Conservation (phyloP, 2,888 invertebrate genomes). For the Glaucopsyche alexis region DNA sequence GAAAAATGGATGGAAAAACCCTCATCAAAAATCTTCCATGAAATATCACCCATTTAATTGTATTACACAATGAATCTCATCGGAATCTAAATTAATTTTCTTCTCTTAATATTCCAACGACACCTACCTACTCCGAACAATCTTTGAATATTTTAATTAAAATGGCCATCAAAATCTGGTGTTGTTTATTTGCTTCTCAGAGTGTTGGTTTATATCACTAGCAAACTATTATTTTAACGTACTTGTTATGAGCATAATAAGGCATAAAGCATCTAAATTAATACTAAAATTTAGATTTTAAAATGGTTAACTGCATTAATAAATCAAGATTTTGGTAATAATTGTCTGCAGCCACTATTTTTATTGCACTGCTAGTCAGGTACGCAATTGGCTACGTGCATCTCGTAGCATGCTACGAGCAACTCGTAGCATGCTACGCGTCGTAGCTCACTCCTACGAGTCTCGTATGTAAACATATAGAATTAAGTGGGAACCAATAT, state of each 20-base stretch:
- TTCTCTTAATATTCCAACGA: constrained; percentile 23
- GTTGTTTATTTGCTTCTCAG: background rate
- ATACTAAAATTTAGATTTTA: background rate
- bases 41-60: constrained; percentile 9
- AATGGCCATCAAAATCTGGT: constrained; percentile 24
- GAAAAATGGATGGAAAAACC: background rate
- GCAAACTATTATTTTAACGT: background rate
- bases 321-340: no score
- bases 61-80: constrained; percentile 41
- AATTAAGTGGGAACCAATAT: no score
- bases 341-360: background rate
- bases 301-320: background rate
- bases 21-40: background rate
- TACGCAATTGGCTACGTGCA: background rate
- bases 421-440: background rate
- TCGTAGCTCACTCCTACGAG: no score
- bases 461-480: no score
- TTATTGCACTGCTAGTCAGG: background rate
- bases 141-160: constrained; percentile 37
- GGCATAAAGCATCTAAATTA: no score
- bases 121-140: constrained; percentile 25
- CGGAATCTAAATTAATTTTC: constrained; percentile 51
- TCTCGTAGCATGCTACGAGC: background rate
- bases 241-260: no score
- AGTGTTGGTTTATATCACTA: background rate